Evolutionary conservation across 2,888 invertebrate species (phyloP), one percentile per base, ranked within the genome.

Genomic region (Euplagia quadripunctaria): DNA sequence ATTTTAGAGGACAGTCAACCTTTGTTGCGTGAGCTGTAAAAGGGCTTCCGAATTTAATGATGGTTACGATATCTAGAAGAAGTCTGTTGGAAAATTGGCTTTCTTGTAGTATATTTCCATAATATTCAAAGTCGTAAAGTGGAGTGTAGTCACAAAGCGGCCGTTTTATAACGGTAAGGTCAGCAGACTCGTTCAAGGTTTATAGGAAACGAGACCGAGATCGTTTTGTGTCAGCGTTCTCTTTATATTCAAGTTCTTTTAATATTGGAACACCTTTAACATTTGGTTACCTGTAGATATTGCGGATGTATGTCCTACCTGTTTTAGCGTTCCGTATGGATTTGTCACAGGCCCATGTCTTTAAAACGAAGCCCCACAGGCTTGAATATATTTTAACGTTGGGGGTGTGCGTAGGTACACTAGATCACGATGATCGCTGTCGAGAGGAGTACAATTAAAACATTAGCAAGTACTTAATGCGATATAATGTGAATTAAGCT

Each of bases 141-240:
- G 72, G 75, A 85, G 80, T 82, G 76, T 79, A 80, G 76, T 86
- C 78, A 83, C 85, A 85, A 87, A 87, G 84, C 82, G 82, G 84
- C 77, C 78, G 80, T 84, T 86, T 85, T 83, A 85, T 79, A 85
- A 79, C 77, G 70, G 69, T 87, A 87, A 89, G 88, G 90, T 90
- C 90, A 85, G 84, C 85, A 90, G 74, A 86, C 90, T 85, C 79
- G 81, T 85, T 88, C 91, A 91, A 92, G 90, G 91, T 85, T 88
- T 84, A 81, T 86, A 84, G 84, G 87, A 88, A 89, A 86, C 81
- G 66, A 76, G 73, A 75, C 69, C 72, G 75, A 76, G 79, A 81
- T 74, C 73, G 79, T 80, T 86, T 86, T 84, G 78, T 86, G 84
- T 82, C 83, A 80, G 83, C 83, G 81, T 78, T 82, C 78, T 81